phyloP scores from a whole-genome alignment of 2,797 vertebrate species.

The Dromococcyx pavoninus region DNA sequence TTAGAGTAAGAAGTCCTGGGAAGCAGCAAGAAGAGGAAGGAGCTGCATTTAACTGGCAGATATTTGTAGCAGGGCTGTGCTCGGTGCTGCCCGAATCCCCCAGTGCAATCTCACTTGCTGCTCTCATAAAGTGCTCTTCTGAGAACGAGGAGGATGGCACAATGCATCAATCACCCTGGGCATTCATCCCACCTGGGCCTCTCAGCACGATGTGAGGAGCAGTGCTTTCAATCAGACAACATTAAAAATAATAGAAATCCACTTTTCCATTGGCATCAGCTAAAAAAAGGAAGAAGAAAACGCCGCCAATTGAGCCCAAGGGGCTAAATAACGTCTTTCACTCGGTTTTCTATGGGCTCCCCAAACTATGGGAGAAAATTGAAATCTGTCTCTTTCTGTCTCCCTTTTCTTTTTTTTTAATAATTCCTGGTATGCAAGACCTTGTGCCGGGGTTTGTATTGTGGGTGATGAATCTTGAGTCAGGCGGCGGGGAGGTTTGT shows the following conservation, averaged over 20 bases:
- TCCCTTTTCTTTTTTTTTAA: background rate
- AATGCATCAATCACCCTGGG: slow-evolving; percentile 64
- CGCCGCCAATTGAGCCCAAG: slow-evolving; percentile 24
- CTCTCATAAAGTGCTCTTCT: slow-evolving; percentile 55
- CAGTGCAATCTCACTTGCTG: background rate
- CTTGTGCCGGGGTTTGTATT: slow-evolving; percentile 20
- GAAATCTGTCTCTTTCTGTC: slow-evolving; percentile 42
- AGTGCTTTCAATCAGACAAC: slow-evolving; percentile 59
- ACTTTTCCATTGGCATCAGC: slow-evolving; percentile 40
- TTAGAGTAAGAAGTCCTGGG: background rate
- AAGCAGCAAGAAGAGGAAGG: slow-evolving; percentile 30
- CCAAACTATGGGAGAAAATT: slow-evolving; percentile 36
- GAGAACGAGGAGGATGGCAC: slow-evolving; percentile 30
- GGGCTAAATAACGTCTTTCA: slow-evolving; percentile 56
- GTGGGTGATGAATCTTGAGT: slow-evolving; percentile 40
- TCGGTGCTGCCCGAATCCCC: slow-evolving; percentile 11
- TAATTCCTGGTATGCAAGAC: slow-evolving; percentile 25
- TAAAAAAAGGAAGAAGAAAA: slow-evolving; percentile 1
- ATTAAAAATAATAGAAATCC: slow-evolving; percentile 33
- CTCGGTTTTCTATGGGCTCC: background rate
- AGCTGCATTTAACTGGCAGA: slow-evolving; percentile 4
- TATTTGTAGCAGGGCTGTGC: background rate
- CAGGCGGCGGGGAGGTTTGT: slow-evolving; percentile 31
- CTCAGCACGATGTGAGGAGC: background rate
- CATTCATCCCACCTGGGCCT: slow-evolving; percentile 71